Evolutionary conservation across 2,797 vertebrate species (phyloP), one percentile per base, ranked within the genome.

Genomic region (Chelonia mydas): DNA sequence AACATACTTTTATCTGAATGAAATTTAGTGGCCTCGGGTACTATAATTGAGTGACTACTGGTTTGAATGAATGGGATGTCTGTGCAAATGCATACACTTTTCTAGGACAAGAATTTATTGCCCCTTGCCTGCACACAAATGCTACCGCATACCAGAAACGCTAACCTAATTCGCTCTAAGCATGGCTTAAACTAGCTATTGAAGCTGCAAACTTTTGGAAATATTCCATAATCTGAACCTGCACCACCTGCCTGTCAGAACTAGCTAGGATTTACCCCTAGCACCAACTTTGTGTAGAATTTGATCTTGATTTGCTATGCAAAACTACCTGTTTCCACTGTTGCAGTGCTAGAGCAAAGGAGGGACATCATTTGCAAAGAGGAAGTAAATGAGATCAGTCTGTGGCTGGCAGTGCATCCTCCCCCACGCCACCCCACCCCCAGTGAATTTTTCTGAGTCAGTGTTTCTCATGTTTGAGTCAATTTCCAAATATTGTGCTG

Each of bases 401-500:
- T 33, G 11, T 86, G 90, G 84, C 79, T 92, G 84, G 76, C 79
- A 84, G 87, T 11, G 59, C 37, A 25, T 87, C 96, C 88, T 83
- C 59, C 21, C 59, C 87, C 41, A 41, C 5, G 81, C 6, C 89
- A 90, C 55, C 82, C 82, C 12, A 68, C 21, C 33, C 17, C n/a
- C 72, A 27, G 23, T 90, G 59, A 86, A 21, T 81, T 72, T 65
- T 93, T 88, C 84, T 87, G 79, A 96, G 55, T 55, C 91, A 92
- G 81, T 86, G 41, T 79, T 96, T 97, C 87, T 92, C 86, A 54
- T 95, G 95, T 97, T 97, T 94, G 95, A 97, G 91, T 84, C 87
- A 28, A 79, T 94, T 91, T 92, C 93, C 77, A 97, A 96, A 96
- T 97, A 92, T 92, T 96, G 19, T 41, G n/a, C n/a, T 23, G 65